Evolutionary conservation across 1,140 invertebrate genomes (phyloP).

Genomic region (Nixonia krombeini): DNA sequence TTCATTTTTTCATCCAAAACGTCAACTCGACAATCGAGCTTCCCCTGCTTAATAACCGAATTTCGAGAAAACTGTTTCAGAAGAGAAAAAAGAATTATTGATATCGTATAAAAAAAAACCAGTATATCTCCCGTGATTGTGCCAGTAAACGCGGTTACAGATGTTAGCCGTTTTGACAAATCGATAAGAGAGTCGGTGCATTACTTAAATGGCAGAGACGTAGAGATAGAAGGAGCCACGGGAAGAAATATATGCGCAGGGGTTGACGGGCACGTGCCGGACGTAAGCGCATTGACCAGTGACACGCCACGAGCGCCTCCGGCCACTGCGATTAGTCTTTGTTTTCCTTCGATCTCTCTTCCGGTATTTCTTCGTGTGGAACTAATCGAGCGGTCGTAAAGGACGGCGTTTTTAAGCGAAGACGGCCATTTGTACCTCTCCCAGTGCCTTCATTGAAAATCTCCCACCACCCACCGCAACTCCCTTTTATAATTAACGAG

Average conservation of each 20-base stretch:
- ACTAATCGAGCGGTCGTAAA: constrained; percentile 31
- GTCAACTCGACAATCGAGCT: too few species aligned
- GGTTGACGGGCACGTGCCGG: constrained; percentile 37
- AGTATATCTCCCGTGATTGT: too few species aligned
- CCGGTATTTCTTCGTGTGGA: constrained; percentile 36
- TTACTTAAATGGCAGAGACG: constrained; percentile 6
- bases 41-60: too few species aligned
- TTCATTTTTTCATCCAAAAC: too few species aligned
- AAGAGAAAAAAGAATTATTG: too few species aligned
- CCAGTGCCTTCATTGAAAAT: too few species aligned
- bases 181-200: too few species aligned
- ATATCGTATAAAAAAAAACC: too few species aligned
- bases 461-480: too few species aligned
- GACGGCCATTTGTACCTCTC: neutral
- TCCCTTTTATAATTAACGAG: too few species aligned
- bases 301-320: constrained; percentile 33
- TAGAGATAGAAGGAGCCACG: constrained; percentile 14
- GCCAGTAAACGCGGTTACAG: neutral
- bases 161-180: neutral
- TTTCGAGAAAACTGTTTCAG: too few species aligned
- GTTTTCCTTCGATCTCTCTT: constrained; percentile 43
- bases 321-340: constrained; percentile 43
- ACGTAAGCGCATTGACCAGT: constrained; percentile 27
- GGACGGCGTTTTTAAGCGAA: constrained; percentile 1
- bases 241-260: constrained; percentile 3